These are phyloP conservation scores for Drosophila colorata DNA, from an alignment of 2,888 invertebrate species.

Conservation along the genomic window DNA sequence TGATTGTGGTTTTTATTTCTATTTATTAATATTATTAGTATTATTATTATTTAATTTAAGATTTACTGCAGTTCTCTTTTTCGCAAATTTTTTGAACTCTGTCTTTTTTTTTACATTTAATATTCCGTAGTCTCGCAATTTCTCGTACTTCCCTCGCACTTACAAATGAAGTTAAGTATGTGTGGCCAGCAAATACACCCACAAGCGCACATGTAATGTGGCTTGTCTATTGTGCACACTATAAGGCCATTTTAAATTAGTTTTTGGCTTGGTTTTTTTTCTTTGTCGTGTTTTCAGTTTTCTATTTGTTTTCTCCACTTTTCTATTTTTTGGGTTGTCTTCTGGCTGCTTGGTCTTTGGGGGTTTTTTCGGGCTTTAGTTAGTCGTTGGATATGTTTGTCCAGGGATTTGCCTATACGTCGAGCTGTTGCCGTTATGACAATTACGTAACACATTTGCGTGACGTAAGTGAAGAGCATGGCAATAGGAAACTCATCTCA, in stretches of 20 bases:
- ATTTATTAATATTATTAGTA: no score
- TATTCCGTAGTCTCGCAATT: neutral
- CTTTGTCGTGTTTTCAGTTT: constrained; percentile 29
- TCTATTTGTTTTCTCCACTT: constrained; percentile 1
- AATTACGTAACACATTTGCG: constrained; percentile 75
- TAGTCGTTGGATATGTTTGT: constrained; percentile 47
- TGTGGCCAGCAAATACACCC: constrained; percentile 36
- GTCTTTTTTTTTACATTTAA: neutral
- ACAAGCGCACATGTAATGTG: constrained; percentile 43
- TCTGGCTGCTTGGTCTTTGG: constrained; percentile 18
- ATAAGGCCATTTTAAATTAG: constrained; percentile 78
- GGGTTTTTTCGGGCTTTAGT: constrained; percentile 26
- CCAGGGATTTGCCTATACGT: constrained; percentile 49
- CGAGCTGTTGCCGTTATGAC: constrained; percentile 62
- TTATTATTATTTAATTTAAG: neutral
- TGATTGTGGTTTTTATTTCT: neutral
- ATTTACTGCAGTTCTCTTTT: no score
- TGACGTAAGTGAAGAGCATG: constrained; percentile 53
- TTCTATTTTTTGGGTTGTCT: constrained; percentile 16
- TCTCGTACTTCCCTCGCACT: constrained; percentile 27
- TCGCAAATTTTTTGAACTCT: no score
- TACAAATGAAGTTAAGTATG: constrained; percentile 58
- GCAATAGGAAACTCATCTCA: constrained; percentile 57
- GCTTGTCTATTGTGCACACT: constrained; percentile 54
- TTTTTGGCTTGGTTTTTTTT: constrained; percentile 50